Percentiles rank a stretch among this genome's conserved stretches.
These are phyloP conservation scores for Intellagama lesueurii DNA, from an alignment of 2,797 vertebrate genomes.

Conservation along the genomic window DNA sequence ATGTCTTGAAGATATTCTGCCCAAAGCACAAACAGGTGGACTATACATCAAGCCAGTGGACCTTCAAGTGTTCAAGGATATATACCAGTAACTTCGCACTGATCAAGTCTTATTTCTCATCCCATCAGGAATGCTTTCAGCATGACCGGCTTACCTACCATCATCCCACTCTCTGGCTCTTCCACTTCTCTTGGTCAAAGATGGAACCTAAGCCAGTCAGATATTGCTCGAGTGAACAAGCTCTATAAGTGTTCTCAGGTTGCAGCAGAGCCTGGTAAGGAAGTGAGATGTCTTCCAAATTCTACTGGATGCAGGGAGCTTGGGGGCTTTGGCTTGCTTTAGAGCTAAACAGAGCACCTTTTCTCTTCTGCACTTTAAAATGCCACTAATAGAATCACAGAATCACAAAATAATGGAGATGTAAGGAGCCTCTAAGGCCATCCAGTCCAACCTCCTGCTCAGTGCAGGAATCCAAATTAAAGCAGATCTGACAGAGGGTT, in stretches of 20 bases:
- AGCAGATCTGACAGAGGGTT: no score
- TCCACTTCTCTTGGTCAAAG: slow-evolving; percentile 66
- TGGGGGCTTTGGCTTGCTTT: neutral
- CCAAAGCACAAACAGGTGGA: no score
- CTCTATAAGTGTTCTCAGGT: slow-evolving; percentile 68
- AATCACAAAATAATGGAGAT: no score
- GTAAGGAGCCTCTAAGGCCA: no score
- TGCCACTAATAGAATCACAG: neutral
- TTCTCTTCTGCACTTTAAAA: no score
- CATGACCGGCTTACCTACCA: slow-evolving; percentile 60
- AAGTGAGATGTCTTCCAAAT: neutral
- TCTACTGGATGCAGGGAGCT: no score
- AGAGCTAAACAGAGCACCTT: neutral
- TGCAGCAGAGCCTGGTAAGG: neutral
- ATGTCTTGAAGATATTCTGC: no score
- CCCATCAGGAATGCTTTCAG: slow-evolving; percentile 70
- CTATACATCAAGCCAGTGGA: no score
- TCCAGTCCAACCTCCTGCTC: no score
- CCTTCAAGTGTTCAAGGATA: no score
- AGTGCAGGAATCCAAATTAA: no score
- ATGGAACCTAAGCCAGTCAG: slow-evolving; percentile 64
- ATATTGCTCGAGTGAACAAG: slow-evolving; percentile 65
- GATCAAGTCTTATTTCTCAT: neutral
- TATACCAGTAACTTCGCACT: neutral
- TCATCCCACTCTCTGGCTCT: slow-evolving; percentile 49